phyloP scores from a whole-genome alignment of 2,888 invertebrate species.

The Euzetes globulus region DNA sequence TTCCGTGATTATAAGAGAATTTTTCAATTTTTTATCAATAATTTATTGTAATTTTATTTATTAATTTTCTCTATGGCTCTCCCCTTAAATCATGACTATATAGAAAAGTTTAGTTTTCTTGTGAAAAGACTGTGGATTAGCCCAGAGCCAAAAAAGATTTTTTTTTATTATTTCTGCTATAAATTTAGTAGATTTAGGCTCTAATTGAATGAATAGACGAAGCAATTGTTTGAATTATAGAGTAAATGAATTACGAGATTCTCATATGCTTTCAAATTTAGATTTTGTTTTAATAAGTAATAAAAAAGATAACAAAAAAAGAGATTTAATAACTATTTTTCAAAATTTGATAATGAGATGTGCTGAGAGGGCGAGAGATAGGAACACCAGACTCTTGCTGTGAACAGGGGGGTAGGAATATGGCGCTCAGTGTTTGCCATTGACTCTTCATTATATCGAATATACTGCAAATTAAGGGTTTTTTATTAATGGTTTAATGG shows the following conservation, averaged over 20 bases:
- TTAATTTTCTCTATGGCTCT: slow-evolving; percentile 4
- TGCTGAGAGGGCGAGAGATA: background rate
- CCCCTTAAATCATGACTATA: slow-evolving; percentile 5
- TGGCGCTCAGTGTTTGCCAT: background rate
- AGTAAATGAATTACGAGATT: background rate
- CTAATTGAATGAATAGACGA: background rate
- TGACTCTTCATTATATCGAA: background rate
- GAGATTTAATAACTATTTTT: slow-evolving; percentile 19
- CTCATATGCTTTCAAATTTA: background rate
- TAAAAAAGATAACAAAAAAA: background rate
- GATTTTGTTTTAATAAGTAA: background rate
- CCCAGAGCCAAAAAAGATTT: background rate
- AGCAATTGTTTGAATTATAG: background rate
- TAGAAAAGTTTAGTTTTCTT: background rate
- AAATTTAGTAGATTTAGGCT: background rate
- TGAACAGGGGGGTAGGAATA: background rate
- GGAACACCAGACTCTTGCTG: background rate
- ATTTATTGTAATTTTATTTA: slow-evolving; percentile 25
- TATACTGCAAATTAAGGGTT: slow-evolving; percentile 11
- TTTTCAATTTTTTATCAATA: slow-evolving; percentile 1
- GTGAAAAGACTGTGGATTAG: background rate
- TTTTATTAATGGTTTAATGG: slow-evolving; percentile 14
- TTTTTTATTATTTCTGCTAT: background rate
- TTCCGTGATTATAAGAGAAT: background rate
- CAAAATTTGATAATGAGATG: slow-evolving; percentile 10